phyloP scores from a whole-genome alignment of 2,888 invertebrate genomes.

The Oithona nana region DNA sequence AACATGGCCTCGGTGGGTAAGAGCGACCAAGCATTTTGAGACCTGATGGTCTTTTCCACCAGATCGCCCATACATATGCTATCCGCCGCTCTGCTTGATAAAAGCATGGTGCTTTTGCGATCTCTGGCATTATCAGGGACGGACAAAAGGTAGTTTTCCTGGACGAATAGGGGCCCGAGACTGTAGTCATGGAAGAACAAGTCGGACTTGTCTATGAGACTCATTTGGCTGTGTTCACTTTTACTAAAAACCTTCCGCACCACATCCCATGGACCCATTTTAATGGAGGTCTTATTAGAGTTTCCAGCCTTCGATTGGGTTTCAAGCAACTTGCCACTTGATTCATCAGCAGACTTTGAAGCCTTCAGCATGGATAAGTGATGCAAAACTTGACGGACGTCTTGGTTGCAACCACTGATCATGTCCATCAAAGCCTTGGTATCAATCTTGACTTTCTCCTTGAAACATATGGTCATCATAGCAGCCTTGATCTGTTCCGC shows the following conservation, averaged over 20 bases:
- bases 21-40: conserved; percentile 52
- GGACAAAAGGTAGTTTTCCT: conserved; percentile 81
- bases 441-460: conserved; percentile 63
- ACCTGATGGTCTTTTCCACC: conserved; percentile 59
- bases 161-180: conserved; percentile 85
- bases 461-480: conserved; percentile 74
- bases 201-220: conserved; percentile 58
- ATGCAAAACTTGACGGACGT: conserved; percentile 81
- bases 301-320: background rate
- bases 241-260: conserved; percentile 66
- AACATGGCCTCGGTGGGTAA: conserved; percentile 66
- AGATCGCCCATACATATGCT: conserved; percentile 67
- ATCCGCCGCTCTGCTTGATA: conserved; percentile 61
- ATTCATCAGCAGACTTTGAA: conserved; percentile 28
- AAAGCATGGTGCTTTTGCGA: conserved; percentile 38
- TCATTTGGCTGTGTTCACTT: conserved; percentile 56
- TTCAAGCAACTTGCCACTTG: background rate
- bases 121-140: conserved; percentile 46
- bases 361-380: conserved; percentile 51
- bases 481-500: conserved; percentile 80
- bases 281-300: conserved; percentile 39
- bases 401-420: conserved; percentile 69
- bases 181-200: conserved; percentile 93
- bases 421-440: conserved; percentile 59
- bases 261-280: conserved; percentile 72